Percentiles rank a stretch among this genome's conserved stretches.
These are phyloP conservation scores for Ophiothrix spiculata DNA, from an alignment of 35 echinoderm and acorn worm genomes.

Conservation along the genomic window DNA sequence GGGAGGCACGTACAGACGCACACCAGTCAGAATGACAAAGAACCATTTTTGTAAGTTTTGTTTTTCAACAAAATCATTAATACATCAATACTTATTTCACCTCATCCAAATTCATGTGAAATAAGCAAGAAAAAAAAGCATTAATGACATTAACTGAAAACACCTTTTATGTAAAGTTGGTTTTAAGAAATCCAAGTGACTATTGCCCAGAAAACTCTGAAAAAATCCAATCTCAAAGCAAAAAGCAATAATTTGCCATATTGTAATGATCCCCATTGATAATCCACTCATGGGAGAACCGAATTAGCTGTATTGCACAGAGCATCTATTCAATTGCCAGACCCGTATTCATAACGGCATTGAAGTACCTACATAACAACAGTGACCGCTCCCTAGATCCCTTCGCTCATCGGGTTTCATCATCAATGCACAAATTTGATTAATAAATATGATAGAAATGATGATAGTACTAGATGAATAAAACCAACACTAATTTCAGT, in stretches of 20 bases:
- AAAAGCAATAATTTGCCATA: not conserved
- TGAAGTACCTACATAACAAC: not conserved
- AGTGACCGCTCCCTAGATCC: not conserved
- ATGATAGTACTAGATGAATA: not conserved
- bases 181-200: not conserved
- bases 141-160: too few species aligned
- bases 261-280: not conserved
- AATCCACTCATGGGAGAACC: not conserved
- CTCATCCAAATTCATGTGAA: too few species aligned
- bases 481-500: not conserved
- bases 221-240: not conserved
- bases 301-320: not conserved
- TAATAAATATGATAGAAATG: not conserved
- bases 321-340: not conserved
- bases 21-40: not conserved
- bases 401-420: not conserved
- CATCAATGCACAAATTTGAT: not conserved
- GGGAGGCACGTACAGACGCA: not conserved
- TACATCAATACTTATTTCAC: not conserved
- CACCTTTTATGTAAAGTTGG: too few species aligned
- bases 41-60: not conserved
- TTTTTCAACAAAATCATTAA: not conserved
- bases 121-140: too few species aligned
- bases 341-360: not conserved
- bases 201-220: not conserved